phyloP scores from a whole-genome alignment of 2,888 invertebrate species.

The Abrostola triplasia region DNA sequence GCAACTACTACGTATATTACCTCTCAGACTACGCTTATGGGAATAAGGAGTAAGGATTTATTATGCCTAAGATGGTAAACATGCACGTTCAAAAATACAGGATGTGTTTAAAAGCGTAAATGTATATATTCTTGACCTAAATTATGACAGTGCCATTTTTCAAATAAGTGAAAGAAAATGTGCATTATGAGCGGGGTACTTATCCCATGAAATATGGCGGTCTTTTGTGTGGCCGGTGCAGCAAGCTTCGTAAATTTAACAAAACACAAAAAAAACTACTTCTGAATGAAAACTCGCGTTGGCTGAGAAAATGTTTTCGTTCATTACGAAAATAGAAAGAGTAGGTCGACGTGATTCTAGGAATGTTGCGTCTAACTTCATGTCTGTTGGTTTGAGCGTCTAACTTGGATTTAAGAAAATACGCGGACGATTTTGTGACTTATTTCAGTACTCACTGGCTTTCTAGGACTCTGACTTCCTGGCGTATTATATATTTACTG shows the following conservation, averaged over 20 bases:
- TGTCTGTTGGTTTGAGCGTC: too few species aligned
- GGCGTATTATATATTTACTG: too few species aligned
- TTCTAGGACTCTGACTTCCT: too few species aligned
- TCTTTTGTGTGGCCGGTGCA: constrained; percentile 52
- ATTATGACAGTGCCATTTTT: constrained; percentile 48
- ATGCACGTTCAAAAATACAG: constrained; percentile 13
- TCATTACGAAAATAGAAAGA: constrained; percentile 17
- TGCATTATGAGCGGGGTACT: constrained; percentile 56
- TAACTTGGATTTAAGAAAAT: too few species aligned
- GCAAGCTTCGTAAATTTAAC: constrained; percentile 30
- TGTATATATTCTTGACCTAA: constrained; percentile 33
- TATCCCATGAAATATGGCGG: constrained; percentile 55
- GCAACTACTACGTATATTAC: too few species aligned
- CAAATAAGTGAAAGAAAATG: constrained; percentile 51
- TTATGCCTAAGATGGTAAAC: neutral
- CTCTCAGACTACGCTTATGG: too few species aligned
- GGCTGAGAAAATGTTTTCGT: constrained; percentile 23
- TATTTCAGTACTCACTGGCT: too few species aligned
- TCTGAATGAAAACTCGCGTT: constrained; percentile 24
- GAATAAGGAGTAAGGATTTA: too few species aligned
- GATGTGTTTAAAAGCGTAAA: constrained; percentile 10
- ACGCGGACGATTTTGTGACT: too few species aligned
- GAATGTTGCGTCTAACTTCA: too few species aligned
- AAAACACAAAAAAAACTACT: constrained; percentile 33
- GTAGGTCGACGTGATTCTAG: constrained; percentile 4